These are phyloP conservation scores for Chaenocephalus aceratus DNA, from an alignment of 2,113 vertebrate genomes.

Conservation along the genomic window DNA sequence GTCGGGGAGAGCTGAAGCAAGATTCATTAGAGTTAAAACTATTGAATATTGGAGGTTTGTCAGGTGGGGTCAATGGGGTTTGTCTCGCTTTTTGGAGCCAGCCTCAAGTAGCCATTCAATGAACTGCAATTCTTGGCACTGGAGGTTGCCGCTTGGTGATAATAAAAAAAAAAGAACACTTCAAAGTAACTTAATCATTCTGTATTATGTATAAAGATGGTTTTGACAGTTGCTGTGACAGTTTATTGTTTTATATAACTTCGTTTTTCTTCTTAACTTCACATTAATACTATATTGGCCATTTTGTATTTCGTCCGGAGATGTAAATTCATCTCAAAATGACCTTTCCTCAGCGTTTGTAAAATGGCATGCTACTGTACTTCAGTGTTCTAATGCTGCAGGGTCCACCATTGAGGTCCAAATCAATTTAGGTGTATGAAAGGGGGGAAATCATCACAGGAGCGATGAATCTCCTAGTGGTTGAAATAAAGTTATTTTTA, in stretches of 20 bases:
- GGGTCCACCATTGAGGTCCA: constrained; percentile 31
- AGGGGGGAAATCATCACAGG: constrained; percentile 36
- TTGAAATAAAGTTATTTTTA: constrained; percentile 20
- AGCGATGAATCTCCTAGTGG: constrained; percentile 46
- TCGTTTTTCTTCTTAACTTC: constrained; percentile 14
- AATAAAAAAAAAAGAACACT: no score
- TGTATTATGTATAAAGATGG: background rate
- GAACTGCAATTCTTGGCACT: no score
- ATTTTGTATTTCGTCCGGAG: constrained; percentile 20
- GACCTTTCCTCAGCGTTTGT: constrained; percentile 28
- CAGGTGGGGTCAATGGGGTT: no score
- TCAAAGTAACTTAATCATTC: background rate
- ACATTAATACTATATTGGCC: background rate
- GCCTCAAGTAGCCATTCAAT: no score
- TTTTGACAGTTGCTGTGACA: background rate
- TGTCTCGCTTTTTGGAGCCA: no score
- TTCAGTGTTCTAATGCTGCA: constrained; percentile 4
- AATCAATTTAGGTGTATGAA: constrained; percentile 3
- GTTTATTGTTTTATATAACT: background rate
- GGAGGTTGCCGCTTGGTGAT: no score
- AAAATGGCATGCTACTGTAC: constrained; percentile 1
- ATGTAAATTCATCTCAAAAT: constrained; percentile 33
- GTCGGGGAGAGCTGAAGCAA: background rate
- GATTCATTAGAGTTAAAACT: background rate
- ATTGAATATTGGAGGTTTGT: no score